A percentile compares a stretch with the other conserved stretches of the same genome.
Conservation (phyloP, 2,888 invertebrate genomes). For the Mongoloraphidia duomilia region DNA sequence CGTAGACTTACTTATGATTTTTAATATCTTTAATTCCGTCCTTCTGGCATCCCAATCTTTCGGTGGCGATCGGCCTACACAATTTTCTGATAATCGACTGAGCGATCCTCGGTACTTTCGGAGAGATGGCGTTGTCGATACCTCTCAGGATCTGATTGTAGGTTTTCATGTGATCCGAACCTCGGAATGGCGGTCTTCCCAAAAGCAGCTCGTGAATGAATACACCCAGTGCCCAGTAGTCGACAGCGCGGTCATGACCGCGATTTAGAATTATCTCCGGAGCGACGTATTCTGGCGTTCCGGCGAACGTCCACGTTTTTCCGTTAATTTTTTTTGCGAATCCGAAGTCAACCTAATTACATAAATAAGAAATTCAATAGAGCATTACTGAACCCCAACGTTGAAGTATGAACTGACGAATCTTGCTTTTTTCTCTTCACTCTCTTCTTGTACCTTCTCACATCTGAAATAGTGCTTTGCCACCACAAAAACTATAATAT, state of each 20-base stretch:
- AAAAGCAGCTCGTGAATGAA: slow-evolving; percentile 75
- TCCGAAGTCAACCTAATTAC: slow-evolving; percentile 71
- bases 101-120: slow-evolving; percentile 62
- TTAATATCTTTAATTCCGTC: slow-evolving; percentile 77
- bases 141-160: slow-evolving; percentile 87
- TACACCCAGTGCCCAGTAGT: slow-evolving; percentile 89
- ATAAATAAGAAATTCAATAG: background rate
- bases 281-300: slow-evolving; percentile 83
- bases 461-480: no score
- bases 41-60: slow-evolving; percentile 78
- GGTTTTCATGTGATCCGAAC: slow-evolving; percentile 84
- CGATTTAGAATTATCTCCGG: slow-evolving; percentile 85
- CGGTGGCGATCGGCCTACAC: slow-evolving; percentile 72
- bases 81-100: slow-evolving; percentile 72
- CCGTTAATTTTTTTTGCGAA: slow-evolving; percentile 73
- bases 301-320: slow-evolving; percentile 92
- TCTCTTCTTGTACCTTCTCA: no score
- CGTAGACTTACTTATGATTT: slow-evolving; percentile 53
- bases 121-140: slow-evolving; percentile 71
- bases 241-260: slow-evolving; percentile 71
- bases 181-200: slow-evolving; percentile 82
- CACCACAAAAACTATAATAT: no score
- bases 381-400: no score
- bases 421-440: no score
- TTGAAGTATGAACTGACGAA: no score